A percentile compares a stretch with the other conserved stretches of the same genome.
Conservation (phyloP, 2,888 invertebrate species). For the Archips crataeganus region DNA sequence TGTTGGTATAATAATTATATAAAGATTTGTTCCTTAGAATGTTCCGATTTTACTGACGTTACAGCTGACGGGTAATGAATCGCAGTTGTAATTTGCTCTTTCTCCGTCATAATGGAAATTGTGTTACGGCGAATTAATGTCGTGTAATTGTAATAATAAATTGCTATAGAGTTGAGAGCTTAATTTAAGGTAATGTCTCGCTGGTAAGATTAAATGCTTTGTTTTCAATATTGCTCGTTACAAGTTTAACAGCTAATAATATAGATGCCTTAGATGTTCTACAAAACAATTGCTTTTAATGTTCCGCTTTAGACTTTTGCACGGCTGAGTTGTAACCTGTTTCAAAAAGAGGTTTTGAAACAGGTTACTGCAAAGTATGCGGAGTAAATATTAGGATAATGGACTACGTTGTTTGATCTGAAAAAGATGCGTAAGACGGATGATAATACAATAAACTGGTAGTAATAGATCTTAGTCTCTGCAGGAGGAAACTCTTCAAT, state of each 20-base stretch:
- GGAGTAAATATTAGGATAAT: no score
- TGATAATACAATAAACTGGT: no score
- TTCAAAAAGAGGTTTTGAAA: no score
- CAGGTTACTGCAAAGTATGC: no score
- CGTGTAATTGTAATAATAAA: conserved; percentile 18
- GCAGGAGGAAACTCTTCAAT: no score
- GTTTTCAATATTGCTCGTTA: conserved; percentile 6
- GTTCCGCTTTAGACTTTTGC: neutral
- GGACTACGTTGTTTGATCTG: no score
- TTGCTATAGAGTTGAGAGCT: conserved; percentile 7
- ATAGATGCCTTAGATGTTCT: neutral
- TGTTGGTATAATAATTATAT: conserved; percentile 38
- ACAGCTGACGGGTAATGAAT: conserved; percentile 26
- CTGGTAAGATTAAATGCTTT: neutral
- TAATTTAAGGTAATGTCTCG: neutral
- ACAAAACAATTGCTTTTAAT: neutral
- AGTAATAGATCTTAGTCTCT: no score
- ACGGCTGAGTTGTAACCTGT: no score
- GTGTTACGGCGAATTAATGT: conserved; percentile 29
- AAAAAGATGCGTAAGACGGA: no score
- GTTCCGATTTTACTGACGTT: conserved; percentile 20
- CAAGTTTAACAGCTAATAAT: neutral
- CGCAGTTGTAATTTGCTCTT: conserved; percentile 26
- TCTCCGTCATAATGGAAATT: conserved; percentile 21
- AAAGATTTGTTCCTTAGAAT: conserved; percentile 7